These are phyloP conservation scores for Leptinotarsa juncta DNA, from an alignment of 2,888 invertebrate species.

Conservation along the genomic window DNA sequence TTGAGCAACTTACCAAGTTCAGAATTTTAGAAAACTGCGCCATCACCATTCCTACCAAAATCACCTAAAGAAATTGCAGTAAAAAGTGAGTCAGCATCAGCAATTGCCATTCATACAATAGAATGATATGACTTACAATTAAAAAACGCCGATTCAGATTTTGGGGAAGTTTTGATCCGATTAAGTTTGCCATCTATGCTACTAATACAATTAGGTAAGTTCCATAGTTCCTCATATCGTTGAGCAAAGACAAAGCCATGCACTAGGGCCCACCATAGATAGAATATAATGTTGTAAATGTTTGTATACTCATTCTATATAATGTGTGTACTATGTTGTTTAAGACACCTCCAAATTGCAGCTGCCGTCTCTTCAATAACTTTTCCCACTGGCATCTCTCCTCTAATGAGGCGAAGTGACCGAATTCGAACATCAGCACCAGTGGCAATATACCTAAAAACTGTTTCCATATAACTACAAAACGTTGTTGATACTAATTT, in stretches of 20 bases:
- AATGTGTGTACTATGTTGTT: too few relatives aligned
- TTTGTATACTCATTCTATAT: too few relatives aligned
- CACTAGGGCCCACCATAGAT: too few relatives aligned
- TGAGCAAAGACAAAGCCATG: slow-evolving; percentile 34
- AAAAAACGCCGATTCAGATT: slow-evolving; percentile 27
- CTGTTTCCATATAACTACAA: slow-evolving; percentile 22
- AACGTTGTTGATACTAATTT: slow-evolving; percentile 23
- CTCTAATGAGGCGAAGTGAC: slow-evolving; percentile 4
- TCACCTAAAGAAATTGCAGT: slow-evolving; percentile 34
- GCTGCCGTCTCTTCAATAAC: slow-evolving; percentile 24
- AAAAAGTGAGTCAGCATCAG: slow-evolving; percentile 26
- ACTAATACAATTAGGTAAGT: slow-evolving; percentile 42
- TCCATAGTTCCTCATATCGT: slow-evolving; percentile 42
- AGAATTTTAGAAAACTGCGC: slow-evolving; percentile 32
- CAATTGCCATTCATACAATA: slow-evolving; percentile 29
- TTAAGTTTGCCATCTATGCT: slow-evolving; percentile 45
- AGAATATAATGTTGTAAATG: too few relatives aligned
- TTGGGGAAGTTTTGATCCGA: slow-evolving; percentile 26
- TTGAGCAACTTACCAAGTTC: slow-evolving; percentile 21
- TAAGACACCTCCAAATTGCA: slow-evolving; percentile 28
- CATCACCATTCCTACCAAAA: slow-evolving; percentile 33
- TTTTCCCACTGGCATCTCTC: slow-evolving; percentile 20
- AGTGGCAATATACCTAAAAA: slow-evolving; percentile 22
- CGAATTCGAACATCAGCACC: neutral
- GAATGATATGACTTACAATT: slow-evolving; percentile 35